Percentiles rank a stretch among this genome's conserved stretches.
phyloP scores from a whole-genome alignment of 2,797 vertebrate genomes.

The Peromyscus eremicus region DNA sequence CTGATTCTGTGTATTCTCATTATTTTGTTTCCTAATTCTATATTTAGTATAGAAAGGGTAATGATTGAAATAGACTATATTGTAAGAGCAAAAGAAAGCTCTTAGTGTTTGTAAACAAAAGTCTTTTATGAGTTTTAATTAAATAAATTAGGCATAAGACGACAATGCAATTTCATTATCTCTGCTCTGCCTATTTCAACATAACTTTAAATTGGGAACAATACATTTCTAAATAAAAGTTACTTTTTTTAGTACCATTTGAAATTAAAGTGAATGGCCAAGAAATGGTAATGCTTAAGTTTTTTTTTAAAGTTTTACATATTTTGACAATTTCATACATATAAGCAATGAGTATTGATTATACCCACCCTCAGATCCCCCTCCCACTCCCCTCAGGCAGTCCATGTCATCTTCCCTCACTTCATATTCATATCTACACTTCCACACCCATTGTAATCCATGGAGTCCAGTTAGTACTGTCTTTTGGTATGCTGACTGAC shows the following conservation, averaged over 20 bases:
- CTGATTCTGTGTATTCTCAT: conserved; percentile 43
- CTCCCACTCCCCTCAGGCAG: background rate
- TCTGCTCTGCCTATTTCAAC: conserved; percentile 3
- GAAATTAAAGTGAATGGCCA: conserved; percentile 54
- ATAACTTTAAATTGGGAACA: conserved; percentile 51
- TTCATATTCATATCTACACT: background rate
- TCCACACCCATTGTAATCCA: background rate
- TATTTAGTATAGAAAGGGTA: conserved; percentile 43
- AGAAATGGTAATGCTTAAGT: conserved; percentile 28
- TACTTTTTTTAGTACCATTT: conserved; percentile 4
- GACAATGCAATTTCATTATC: background rate
- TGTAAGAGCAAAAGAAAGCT: conserved; percentile 26
- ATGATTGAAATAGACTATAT: conserved; percentile 41
- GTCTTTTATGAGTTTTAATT: conserved; percentile 58
- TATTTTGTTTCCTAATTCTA: conserved; percentile 57
- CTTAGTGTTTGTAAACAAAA: conserved; percentile 46
- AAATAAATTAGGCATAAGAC: conserved; percentile 17
- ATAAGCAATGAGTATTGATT: background rate
- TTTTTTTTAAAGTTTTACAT: background rate
- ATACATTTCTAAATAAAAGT: conserved; percentile 49
- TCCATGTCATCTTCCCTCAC: background rate
- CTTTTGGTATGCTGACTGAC: background rate
- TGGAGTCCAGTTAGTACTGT: background rate
- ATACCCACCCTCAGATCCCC: too few species aligned
- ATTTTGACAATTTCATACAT: background rate